A percentile compares a stretch with the other conserved stretches of the same genome.
These are phyloP conservation scores for Pimephales promelas DNA, from an alignment of 2,113 vertebrate genomes.

Conservation along the genomic window DNA sequence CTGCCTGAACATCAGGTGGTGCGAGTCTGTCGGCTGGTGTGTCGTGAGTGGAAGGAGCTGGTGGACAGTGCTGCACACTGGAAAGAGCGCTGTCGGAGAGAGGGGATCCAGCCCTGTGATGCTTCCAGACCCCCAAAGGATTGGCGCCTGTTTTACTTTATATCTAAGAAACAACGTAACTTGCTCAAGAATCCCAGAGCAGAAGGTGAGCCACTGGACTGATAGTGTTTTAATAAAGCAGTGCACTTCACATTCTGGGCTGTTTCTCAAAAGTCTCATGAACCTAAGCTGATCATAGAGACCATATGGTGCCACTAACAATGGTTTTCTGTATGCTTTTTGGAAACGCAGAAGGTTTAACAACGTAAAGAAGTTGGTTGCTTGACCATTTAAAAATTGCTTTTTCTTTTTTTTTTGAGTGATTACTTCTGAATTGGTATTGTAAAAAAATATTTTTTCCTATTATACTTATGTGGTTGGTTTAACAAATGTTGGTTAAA, in stretches of 20 bases:
- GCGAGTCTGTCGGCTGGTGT: constrained; percentile 66
- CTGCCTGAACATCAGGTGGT: constrained; percentile 67
- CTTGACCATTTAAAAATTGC: too few species aligned
- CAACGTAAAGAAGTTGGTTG: too few species aligned
- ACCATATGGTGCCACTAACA: neutral
- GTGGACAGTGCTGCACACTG: constrained; percentile 73
- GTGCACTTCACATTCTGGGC: neutral
- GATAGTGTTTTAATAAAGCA: neutral
- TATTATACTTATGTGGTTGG: too few species aligned
- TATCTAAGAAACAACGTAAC: constrained; percentile 69
- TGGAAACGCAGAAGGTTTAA: neutral
- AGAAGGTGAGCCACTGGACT: constrained; percentile 67
- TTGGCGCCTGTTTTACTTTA: constrained; percentile 71
- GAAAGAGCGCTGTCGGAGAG: constrained; percentile 71
- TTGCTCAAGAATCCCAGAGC: constrained; percentile 73
- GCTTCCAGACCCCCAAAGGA: constrained; percentile 50
- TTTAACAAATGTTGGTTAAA: neutral
- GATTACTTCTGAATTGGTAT: too few species aligned
- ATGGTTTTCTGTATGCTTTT: neutral
- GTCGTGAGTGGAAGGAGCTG: constrained; percentile 68
- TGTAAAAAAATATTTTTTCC: too few species aligned
- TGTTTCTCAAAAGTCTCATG: neutral
- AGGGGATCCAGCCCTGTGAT: constrained; percentile 54
- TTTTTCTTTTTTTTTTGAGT: too few species aligned
- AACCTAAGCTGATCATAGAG: neutral